A percentile compares a stretch with the other conserved stretches of the same genome.
phyloP scores from a whole-genome alignment of 2,113 vertebrate genomes.

The Brachypteracias leptosomus region DNA sequence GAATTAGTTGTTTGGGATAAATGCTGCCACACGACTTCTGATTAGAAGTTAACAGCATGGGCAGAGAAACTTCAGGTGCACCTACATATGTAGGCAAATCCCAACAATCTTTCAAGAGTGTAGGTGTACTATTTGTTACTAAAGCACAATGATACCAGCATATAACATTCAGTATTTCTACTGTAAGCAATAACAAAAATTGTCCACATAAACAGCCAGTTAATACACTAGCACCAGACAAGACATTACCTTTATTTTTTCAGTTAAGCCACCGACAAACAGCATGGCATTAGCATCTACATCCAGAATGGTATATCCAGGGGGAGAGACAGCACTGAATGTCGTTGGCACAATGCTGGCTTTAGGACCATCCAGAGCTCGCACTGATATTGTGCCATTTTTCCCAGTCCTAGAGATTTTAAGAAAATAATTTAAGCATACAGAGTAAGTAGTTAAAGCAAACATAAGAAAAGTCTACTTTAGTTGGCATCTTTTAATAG shows the following conservation, averaged over 20 bases:
- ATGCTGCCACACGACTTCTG: neutral
- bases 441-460: neutral
- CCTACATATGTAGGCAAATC: neutral
- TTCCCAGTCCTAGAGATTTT: constrained; percentile 82
- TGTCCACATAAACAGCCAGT: neutral
- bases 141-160: neutral
- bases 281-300: constrained; percentile 93
- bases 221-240: neutral
- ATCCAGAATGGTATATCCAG: constrained; percentile 90
- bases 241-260: constrained; percentile 84
- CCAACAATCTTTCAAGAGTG: neutral
- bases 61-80: neutral
- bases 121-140: neutral
- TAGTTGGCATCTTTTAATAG: neutral
- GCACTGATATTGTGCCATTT: constrained; percentile 92
- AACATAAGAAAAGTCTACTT: neutral
- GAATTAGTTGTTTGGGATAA: neutral
- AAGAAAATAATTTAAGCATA: neutral
- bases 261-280: constrained; percentile 94
- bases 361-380: constrained; percentile 89
- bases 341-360: constrained; percentile 84
- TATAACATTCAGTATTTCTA: neutral
- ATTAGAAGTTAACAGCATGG: neutral
- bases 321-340: constrained; percentile 82
- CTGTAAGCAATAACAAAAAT: neutral